phyloP scores from a whole-genome alignment of 2,888 invertebrate genomes.

The Plemyria rubiginata region DNA sequence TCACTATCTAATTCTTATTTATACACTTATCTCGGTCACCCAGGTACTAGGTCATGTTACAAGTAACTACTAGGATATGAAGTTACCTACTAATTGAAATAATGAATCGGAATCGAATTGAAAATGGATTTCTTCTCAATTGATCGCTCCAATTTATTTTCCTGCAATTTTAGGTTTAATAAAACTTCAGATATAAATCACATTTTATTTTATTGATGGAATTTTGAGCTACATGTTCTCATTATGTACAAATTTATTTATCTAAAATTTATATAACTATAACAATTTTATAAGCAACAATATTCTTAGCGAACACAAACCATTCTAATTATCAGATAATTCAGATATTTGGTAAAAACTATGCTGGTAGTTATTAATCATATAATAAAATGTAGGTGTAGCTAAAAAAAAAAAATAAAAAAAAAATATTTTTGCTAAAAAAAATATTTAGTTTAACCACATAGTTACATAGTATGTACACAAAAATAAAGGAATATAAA shows the following conservation, averaged over 20 bases:
- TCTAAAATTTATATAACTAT: slow-evolving; percentile 64
- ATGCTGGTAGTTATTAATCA: neutral
- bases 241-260: slow-evolving; percentile 75
- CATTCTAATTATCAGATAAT: slow-evolving; percentile 10
- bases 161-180: slow-evolving; percentile 21
- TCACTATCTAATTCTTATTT: no score
- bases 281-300: slow-evolving; percentile 78
- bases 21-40: no score
- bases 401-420: no score
- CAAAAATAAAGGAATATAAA: neutral
- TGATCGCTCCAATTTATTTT: neutral
- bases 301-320: slow-evolving; percentile 55
- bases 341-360: slow-evolving; percentile 23
- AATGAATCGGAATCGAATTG: neutral
- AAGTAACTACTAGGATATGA: neutral
- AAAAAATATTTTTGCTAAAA: no score
- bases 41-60: no score
- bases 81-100: neutral
- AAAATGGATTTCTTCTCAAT: neutral
- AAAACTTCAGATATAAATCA: slow-evolving; percentile 53
- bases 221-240: slow-evolving; percentile 77
- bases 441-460: neutral
- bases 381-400: no score
- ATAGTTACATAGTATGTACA: no score
- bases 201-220: slow-evolving; percentile 62